phyloP scores from a whole-genome alignment of 2,113 vertebrate genomes.

The Lagenorhynchus albirostris region DNA sequence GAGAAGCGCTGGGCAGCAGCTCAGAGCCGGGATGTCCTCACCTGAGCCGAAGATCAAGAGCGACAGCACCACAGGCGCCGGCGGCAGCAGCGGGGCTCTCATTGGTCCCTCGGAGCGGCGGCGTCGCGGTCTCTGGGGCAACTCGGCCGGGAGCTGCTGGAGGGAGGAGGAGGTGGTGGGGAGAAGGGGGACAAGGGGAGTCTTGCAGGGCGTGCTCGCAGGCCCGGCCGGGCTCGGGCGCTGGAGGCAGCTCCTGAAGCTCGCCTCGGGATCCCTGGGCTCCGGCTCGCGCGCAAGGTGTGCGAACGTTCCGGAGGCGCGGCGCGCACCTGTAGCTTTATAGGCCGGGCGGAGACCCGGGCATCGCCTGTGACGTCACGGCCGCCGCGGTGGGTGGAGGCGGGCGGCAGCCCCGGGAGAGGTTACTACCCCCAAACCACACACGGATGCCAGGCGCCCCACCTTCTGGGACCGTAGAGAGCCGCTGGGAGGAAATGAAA shows the following conservation, averaged over 20 bases:
- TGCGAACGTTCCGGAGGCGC: neutral
- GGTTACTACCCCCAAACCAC: neutral
- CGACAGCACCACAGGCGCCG: conserved; percentile 44
- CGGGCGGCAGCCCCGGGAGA: neutral
- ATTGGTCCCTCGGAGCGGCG: conserved; percentile 57
- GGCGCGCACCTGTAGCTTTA: conserved; percentile 65
- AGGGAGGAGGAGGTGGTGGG: neutral
- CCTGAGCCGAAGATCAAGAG: conserved; percentile 62
- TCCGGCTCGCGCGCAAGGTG: neutral
- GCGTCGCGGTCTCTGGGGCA: conserved; percentile 24
- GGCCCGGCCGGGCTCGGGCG: neutral
- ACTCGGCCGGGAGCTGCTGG: neutral
- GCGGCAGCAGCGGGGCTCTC: conserved; percentile 35
- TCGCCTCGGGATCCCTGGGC: neutral
- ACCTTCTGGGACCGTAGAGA: neutral
- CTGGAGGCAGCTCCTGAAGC: neutral
- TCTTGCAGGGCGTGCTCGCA: neutral
- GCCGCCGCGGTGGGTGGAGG: neutral
- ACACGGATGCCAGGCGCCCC: neutral
- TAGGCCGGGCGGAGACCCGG: neutral
- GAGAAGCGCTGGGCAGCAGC: neutral
- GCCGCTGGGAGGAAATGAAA: neutral
- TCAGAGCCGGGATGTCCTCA: neutral
- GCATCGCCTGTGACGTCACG: conserved; percentile 45
- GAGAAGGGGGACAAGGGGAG: accelerated